Base-by-base conservation (phyloP, 2,888 invertebrate species). In the Volucella bombylans region DNA sequence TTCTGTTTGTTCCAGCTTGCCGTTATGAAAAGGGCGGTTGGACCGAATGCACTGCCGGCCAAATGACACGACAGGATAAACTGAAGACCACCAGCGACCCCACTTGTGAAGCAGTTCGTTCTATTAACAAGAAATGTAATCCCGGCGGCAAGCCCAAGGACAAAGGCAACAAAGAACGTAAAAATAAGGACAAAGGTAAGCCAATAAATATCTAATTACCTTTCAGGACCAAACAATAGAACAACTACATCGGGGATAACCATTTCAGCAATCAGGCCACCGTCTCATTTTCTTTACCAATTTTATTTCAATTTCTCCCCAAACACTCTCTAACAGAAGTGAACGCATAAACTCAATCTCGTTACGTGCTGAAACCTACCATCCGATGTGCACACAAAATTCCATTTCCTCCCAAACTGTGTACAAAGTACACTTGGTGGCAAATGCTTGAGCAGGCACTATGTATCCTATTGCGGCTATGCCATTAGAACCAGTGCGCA, bases 21-120 rank as follows among this genome's bases (percentile, higher is more conserved):
- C 96, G 97, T 88, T 97, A 97, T 92, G 96, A 96, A 89, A 97
- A 97, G 92, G 96, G 97, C n/a, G 92, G 95, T 76, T 97, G 97
- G 96, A 95, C 95, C 89, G 96, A 95, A 89, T 97, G 97, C 93
- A 93, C 94, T 86, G 95, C 94, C 89, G 96, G 96, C 85, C 94
- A 95, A 93, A 96, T 97, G 95, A 94, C 95, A 87, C 94, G 97
- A 90, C 95, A 95, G 88, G 96, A 97, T 91, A 95, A 94, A 92
- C 92, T 97, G 89, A 97, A 96, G 92, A 92, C 95, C 64, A 95
- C 96, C 89, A 95, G 95, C 88, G 96, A 96, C 90, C 93, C 95
- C 15, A 93, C 94, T 87, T 97, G 97, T 91, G 96, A 97, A 88
- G 94, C 94, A 89, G 95, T 94, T 91, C 95, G 96, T 90, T 94